These are phyloP conservation scores for Platysteira castanea DNA, from an alignment of 2,113 vertebrate genomes.

Conservation along the genomic window DNA sequence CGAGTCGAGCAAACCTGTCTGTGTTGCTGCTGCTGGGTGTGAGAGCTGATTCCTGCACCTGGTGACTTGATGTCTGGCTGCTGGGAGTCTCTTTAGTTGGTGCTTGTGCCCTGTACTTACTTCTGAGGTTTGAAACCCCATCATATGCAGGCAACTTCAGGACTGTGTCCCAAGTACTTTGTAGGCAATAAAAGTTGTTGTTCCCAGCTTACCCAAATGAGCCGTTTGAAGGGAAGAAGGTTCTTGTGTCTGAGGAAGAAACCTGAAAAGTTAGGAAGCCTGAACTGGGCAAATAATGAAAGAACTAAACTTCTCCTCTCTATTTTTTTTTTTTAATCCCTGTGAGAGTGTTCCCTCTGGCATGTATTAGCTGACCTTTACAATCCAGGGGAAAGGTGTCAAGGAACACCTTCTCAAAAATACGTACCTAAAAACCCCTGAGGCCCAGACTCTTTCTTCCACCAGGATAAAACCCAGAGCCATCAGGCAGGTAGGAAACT, in stretches of 20 bases:
- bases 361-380: neutral
- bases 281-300: neutral
- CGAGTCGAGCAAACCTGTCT: constrained; percentile 20
- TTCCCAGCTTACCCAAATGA: neutral
- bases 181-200: neutral
- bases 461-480: neutral
- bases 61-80: constrained; percentile 34
- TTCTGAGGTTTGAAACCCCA: neutral
- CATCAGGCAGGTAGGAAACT: neutral
- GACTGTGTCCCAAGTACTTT: neutral
- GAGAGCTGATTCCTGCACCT: constrained; percentile 28
- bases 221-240: neutral
- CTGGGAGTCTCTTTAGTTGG: neutral
- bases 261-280: neutral
- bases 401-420: neutral
- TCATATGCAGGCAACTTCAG: neutral
- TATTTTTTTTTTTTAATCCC: neutral
- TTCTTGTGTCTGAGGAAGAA: neutral
- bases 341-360: neutral
- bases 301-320: neutral
- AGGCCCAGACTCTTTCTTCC: neutral
- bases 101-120: neutral
- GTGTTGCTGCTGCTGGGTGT: constrained; percentile 32
- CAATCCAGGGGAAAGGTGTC: neutral
- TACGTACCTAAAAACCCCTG: accelerated